Evolutionary conservation across 1,140 invertebrate genomes (phyloP).

Genomic region (Prorops nasuta): DNA sequence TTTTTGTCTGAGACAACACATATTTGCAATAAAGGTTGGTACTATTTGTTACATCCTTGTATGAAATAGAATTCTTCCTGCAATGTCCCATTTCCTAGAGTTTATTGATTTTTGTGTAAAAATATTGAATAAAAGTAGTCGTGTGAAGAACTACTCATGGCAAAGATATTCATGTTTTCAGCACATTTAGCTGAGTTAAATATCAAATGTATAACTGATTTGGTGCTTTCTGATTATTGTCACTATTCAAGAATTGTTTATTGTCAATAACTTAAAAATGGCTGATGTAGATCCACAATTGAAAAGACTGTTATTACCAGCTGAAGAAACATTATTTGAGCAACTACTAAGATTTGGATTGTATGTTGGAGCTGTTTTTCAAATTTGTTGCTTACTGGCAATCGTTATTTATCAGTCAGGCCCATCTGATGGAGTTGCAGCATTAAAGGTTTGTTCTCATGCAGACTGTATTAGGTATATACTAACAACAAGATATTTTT

Average conservation of each 20-base stretch:
- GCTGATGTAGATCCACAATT: constrained; percentile 47
- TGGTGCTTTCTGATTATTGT: too few species aligned
- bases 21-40: constrained; percentile 13
- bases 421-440: constrained; percentile 45
- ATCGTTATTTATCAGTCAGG: constrained; percentile 50
- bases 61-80: neutral
- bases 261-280: too few species aligned
- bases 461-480: too few species aligned
- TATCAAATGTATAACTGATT: too few species aligned
- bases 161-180: too few species aligned
- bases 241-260: too few species aligned
- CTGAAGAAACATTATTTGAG: constrained; percentile 52
- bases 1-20: too few species aligned
- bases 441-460: constrained; percentile 37
- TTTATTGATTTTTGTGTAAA: constrained; percentile 38
- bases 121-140: too few species aligned
- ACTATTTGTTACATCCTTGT: constrained; percentile 3
- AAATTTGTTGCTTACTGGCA: constrained; percentile 50
- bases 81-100: constrained; percentile 20
- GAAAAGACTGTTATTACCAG: constrained; percentile 48
- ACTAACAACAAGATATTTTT: too few species aligned
- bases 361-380: constrained; percentile 52
- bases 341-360: constrained; percentile 50
- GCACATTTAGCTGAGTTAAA: too few species aligned
- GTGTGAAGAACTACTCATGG: too few species aligned